Evolutionary conservation across 2,113 vertebrate species (phyloP).

Genomic region (Larimichthys polyactis): DNA sequence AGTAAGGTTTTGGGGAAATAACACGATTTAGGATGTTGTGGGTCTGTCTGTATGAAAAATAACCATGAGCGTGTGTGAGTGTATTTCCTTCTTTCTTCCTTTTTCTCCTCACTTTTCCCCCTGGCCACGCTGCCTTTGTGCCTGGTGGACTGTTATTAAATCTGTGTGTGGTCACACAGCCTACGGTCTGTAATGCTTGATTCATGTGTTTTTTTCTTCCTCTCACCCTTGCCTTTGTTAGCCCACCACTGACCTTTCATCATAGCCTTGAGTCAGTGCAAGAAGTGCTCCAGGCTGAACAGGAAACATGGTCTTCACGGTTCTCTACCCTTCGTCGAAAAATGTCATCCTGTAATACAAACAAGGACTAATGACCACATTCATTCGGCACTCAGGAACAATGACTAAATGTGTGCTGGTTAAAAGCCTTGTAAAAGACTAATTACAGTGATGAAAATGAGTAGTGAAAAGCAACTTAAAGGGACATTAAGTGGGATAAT

Average conservation of each 20-base stretch:
- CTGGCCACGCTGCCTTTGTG: conserved; percentile 42
- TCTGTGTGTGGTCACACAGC: conserved; percentile 67
- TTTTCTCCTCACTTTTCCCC: conserved; percentile 6
- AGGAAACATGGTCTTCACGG: conserved; percentile 55
- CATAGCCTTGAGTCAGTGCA: conserved; percentile 59
- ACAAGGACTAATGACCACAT: conserved; percentile 64
- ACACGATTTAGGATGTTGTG: conserved; percentile 27
- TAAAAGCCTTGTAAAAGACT: conserved; percentile 23
- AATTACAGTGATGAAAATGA: conserved; percentile 20
- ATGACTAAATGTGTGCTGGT: conserved; percentile 17
- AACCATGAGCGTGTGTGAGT: conserved; percentile 12
- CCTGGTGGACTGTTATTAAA: conserved; percentile 73
- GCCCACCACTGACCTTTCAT: conserved; percentile 74
- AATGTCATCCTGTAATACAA: conserved; percentile 64
- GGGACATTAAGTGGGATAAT: not conserved
- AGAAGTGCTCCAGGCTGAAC: conserved; percentile 62
- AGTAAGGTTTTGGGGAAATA: conserved; percentile 14
- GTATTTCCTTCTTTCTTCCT: conserved; percentile 24
- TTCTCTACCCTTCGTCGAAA: conserved; percentile 49
- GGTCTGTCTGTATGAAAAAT: conserved; percentile 23
- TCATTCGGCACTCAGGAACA: conserved; percentile 25
- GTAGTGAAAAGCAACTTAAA: conserved; percentile 13
- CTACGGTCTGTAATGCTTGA: conserved; percentile 40
- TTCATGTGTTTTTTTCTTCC: conserved; percentile 53
- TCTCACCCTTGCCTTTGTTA: conserved; percentile 69